Evolutionary conservation across 2,888 invertebrate species (phyloP).

Genomic region (Rhyacophila evoluta): DNA sequence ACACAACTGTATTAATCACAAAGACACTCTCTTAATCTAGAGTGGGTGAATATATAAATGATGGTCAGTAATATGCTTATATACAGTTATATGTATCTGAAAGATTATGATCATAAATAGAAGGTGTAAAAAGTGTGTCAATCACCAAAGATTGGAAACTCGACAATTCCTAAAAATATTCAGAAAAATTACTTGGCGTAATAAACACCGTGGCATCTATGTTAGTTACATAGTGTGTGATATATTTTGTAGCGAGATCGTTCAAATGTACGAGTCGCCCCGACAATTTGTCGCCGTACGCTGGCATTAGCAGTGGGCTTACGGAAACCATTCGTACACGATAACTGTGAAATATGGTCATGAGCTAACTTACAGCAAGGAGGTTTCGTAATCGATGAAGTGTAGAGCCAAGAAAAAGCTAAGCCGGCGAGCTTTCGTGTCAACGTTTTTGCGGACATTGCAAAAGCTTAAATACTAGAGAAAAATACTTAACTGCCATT

Average conservation of each 20-base stretch:
- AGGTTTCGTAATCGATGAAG: slow-evolving; percentile 30
- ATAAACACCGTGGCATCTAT: neutral
- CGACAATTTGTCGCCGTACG: slow-evolving; percentile 48
- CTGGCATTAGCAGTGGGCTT: slow-evolving; percentile 47
- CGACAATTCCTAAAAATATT: no score
- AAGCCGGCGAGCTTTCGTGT: neutral
- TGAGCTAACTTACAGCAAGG: slow-evolving; percentile 37
- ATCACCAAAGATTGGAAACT: no score
- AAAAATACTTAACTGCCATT: no score
- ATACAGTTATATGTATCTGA: no score
- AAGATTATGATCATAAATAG: no score
- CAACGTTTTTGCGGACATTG: neutral
- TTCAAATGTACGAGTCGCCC: slow-evolving; percentile 42
- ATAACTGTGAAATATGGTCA: slow-evolving; percentile 50
- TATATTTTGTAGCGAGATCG: slow-evolving; percentile 1
- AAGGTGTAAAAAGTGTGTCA: no score
- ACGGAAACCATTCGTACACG: slow-evolving; percentile 52
- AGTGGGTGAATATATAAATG: no score
- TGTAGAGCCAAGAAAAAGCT: neutral
- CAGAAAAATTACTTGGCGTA: neutral
- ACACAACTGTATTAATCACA: no score
- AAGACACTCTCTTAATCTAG: no score
- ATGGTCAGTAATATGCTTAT: no score
- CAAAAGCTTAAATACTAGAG: no score
- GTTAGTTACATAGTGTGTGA: neutral